phyloP scores from a whole-genome alignment of 2,888 invertebrate genomes.

The Chalcis sispes region DNA sequence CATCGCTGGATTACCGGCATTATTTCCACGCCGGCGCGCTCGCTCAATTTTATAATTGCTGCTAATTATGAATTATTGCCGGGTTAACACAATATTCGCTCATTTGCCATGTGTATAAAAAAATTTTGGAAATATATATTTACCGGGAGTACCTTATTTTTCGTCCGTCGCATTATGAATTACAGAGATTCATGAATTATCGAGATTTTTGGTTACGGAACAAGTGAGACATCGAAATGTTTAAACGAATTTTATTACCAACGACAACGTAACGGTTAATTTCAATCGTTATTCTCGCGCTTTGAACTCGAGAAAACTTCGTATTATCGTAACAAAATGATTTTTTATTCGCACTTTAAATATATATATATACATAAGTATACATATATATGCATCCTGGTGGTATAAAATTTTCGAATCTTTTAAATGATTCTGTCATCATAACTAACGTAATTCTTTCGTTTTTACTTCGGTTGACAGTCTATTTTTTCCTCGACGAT shows the following conservation, averaged over 20 bases:
- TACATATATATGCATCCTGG: no score
- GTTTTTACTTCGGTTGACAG: no score
- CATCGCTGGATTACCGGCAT: conserved; percentile 47
- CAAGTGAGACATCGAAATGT: conserved; percentile 13
- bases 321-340: neutral
- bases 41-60: conserved; percentile 53
- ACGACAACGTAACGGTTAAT: conserved; percentile 1
- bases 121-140: neutral
- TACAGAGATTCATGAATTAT: neutral
- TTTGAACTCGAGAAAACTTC: no score
- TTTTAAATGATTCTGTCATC: neutral
- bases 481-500: neutral
- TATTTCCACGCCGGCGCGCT: conserved; percentile 23
- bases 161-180: neutral
- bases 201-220: neutral
- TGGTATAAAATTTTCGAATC: neutral
- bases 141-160: neutral
- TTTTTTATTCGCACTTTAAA: neutral
- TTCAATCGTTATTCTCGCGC: neutral
- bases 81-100: neutral
- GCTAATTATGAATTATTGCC: conserved; percentile 55
- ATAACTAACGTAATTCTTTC: neutral
- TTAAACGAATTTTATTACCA: neutral
- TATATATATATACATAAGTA: neutral
- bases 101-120: neutral